A percentile compares a stretch with the other conserved stretches of the same genome.
Conservation (phyloP, 2,797 vertebrate species). For the Lacerta agilis region DNA sequence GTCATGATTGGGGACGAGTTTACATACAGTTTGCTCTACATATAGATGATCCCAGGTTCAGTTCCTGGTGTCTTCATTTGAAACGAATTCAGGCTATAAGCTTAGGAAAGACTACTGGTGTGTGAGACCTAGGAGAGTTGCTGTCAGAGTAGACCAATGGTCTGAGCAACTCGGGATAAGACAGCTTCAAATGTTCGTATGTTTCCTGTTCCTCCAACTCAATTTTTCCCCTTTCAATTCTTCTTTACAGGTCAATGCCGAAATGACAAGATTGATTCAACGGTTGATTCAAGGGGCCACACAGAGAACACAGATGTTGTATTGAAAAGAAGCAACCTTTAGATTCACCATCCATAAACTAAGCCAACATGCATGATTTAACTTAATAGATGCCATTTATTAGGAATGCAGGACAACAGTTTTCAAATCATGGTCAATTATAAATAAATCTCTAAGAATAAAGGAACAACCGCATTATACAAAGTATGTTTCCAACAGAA, state of each 20-base stretch:
- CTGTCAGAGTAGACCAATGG: neutral
- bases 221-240: neutral
- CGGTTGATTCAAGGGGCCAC: too few relatives aligned
- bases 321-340: neutral
- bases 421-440: constrained; percentile 52
- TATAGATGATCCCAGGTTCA: neutral
- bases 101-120: neutral
- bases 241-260: neutral
- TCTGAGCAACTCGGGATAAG: neutral
- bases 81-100: neutral
- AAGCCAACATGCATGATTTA: neutral
- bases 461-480: constrained; percentile 5
- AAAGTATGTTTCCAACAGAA: constrained; percentile 33
- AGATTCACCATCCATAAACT: neutral
- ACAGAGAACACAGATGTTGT: neutral
- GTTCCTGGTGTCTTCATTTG: neutral
- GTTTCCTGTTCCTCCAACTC: neutral
- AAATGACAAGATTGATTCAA: neutral
- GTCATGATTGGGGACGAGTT: neutral
- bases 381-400: constrained; percentile 62
- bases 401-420: constrained; percentile 51
- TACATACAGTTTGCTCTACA: neutral
- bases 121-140: neutral
- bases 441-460: constrained; percentile 19
- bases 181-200: neutral